Evolutionary conservation across 2,888 invertebrate species (phyloP), one percentile per base, ranked within the genome.

Genomic region (Sinotaia quadrata): DNA sequence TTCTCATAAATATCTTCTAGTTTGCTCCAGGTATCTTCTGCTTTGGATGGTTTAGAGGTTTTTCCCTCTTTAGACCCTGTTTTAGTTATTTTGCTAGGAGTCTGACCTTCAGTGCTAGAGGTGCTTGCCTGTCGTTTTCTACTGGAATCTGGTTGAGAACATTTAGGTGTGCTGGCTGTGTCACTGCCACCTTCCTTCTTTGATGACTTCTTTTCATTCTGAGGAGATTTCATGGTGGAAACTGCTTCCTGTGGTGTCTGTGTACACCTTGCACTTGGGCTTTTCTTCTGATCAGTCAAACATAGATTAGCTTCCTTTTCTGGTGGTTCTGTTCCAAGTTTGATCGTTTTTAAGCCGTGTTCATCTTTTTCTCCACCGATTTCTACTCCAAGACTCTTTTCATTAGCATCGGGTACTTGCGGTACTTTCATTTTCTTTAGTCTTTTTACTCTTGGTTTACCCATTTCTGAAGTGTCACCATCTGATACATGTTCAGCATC

Each of bases 1-100:
- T 74, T 69, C 59, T 81, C 81, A 69, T 74, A 78, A 56, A 81
- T 70, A 36, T 74, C 78, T 75, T 84, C 84, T 72, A 83, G 80
- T 68, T 80, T 80, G 71, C 80, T 82, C 83, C 83, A 84, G 2
- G 83, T 80, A 59, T 84, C 81, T 60, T 80, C 79, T n/a, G 52
- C 21, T 21, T 60, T 31, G n/a, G 51, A 10, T 15, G 76, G 73
- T 51, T 80, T 80, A 31, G 54, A 49, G 27, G 67, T 59, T 44
- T 54, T 63, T 12, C 68, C 73, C 31, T 69, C 69, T 10, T 60
- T 58, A n/a, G 21, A 10, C 27, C 31, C 21, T 44, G 52, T 41
- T 37, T 66, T 63, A 47, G 54, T 31, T 18, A 58, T 49, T n/a
- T 74, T 74, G 49, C 67, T 63, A 37, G 74, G 74, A 7, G 70